These are phyloP conservation scores for Eupsittula cactorum DNA, from an alignment of 2,113 vertebrate genomes.

Conservation along the genomic window DNA sequence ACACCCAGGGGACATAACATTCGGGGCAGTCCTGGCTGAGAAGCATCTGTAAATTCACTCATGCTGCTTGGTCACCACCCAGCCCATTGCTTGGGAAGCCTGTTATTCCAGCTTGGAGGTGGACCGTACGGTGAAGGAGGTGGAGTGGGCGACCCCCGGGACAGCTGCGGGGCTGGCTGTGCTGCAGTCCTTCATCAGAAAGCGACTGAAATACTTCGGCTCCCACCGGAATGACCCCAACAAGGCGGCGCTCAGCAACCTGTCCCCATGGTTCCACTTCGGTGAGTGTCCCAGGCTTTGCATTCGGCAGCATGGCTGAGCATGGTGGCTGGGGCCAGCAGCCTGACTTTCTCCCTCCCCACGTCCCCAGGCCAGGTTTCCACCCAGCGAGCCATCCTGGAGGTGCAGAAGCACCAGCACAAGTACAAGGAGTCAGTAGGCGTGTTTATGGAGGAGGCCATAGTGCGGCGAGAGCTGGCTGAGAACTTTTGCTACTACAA, in stretches of 20 bases:
- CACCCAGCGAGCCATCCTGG: slow-evolving; percentile 82
- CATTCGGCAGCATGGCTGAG: background rate
- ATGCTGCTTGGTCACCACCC: background rate
- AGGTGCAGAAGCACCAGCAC: slow-evolving; percentile 75
- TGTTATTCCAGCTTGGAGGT: slow-evolving; percentile 79
- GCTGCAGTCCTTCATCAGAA: slow-evolving; percentile 83
- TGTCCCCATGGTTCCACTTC: slow-evolving; percentile 89
- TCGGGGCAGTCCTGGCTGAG: background rate
- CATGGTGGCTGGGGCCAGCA: fast-evolving
- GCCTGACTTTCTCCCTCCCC: background rate
- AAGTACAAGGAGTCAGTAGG: slow-evolving; percentile 71
- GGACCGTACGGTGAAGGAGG: slow-evolving; percentile 77
- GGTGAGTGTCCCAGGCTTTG: slow-evolving; percentile 70
- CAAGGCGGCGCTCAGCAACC: slow-evolving; percentile 80
- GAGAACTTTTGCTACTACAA: slow-evolving; percentile 96
- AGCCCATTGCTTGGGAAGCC: slow-evolving; percentile 83
- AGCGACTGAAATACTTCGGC: slow-evolving; percentile 77
- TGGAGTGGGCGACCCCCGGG: slow-evolving; percentile 85
- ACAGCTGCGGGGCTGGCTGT: slow-evolving; percentile 72
- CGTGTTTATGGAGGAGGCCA: slow-evolving; percentile 83
- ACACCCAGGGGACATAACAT: background rate
- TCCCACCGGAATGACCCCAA: slow-evolving; percentile 85
- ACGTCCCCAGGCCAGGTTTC: slow-evolving; percentile 82
- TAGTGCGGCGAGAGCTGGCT: slow-evolving; percentile 87
- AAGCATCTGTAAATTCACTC: background rate